Evolutionary conservation across 1,140 invertebrate genomes (phyloP).

Genomic region (Listronotus bonariensis): DNA sequence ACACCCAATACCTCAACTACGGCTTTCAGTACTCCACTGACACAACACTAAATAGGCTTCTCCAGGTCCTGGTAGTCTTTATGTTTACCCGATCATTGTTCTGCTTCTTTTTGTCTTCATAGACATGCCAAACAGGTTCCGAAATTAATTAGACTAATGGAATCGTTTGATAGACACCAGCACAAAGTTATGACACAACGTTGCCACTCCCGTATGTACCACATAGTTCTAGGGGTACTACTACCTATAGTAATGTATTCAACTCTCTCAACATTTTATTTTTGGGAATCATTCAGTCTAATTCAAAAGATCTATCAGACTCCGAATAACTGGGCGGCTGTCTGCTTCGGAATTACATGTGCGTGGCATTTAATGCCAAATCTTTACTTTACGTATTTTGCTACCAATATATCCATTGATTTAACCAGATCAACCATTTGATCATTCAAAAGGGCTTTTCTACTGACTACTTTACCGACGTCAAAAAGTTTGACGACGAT

Average conservation of each 20-base stretch:
- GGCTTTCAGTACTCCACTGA: background rate
- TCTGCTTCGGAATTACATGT: conserved; percentile 22
- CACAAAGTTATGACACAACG: background rate
- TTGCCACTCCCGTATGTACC: background rate
- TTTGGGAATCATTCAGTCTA: background rate
- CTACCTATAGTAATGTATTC: background rate
- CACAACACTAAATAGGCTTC: background rate
- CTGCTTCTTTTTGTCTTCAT: conserved; percentile 6
- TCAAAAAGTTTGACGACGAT: conserved; percentile 8
- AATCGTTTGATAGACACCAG: conserved; percentile 7
- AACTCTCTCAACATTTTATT: too few relatives aligned
- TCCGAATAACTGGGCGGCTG: background rate
- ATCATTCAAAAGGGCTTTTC: conserved; percentile 5
- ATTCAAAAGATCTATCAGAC: conserved; percentile 1
- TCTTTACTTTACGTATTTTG: conserved; percentile 32
- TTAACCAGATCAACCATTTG: conserved; percentile 27
- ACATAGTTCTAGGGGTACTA: background rate
- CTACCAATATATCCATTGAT: conserved; percentile 27
- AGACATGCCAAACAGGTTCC: conserved; percentile 4
- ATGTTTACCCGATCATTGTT: conserved; percentile 7
- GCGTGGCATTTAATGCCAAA: conserved; percentile 32
- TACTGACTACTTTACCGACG: conserved; percentile 1
- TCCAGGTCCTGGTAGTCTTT: background rate
- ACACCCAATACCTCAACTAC: conserved; percentile 1
- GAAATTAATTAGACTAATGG: conserved; percentile 12